phyloP scores from a whole-genome alignment of 2,797 vertebrate species.

The Margarornis squamiger region DNA sequence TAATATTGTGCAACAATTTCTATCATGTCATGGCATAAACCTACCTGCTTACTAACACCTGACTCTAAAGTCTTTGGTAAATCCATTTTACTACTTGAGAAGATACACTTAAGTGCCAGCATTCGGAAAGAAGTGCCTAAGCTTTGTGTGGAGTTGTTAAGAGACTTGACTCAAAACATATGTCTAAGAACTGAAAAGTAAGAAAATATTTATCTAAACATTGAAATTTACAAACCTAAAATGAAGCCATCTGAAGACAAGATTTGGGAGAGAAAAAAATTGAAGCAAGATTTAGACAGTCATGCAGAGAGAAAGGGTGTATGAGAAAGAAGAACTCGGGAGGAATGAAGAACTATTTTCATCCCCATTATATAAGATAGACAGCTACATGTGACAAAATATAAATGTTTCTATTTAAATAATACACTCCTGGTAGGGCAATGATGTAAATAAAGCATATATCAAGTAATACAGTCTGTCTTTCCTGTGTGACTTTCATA shows the following conservation, averaged over 20 bases:
- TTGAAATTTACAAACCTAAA: neutral
- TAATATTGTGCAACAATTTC: neutral
- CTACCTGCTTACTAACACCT: neutral
- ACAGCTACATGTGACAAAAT: neutral
- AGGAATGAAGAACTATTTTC: neutral
- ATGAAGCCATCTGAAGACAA: neutral
- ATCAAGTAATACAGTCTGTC: neutral
- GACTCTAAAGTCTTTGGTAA: neutral
- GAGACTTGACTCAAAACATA: neutral
- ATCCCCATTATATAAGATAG: neutral
- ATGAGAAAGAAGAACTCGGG: neutral
- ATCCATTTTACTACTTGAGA: neutral
- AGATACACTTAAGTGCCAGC: neutral
- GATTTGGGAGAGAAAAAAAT: neutral
- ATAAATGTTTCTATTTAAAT: neutral
- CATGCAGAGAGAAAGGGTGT: neutral
- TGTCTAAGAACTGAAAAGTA: neutral
- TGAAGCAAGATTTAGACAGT: neutral
- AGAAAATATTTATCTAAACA: neutral
- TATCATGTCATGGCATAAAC: neutral
- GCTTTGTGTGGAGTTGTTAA: neutral
- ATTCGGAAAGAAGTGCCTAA: neutral
- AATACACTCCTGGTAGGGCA: neutral
- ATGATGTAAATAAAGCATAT: neutral
- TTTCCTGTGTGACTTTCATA: slow-evolving; percentile 57